These are phyloP conservation scores for Calidris pygmaea DNA, from an alignment of 2,113 vertebrate species.

Conservation along the genomic window DNA sequence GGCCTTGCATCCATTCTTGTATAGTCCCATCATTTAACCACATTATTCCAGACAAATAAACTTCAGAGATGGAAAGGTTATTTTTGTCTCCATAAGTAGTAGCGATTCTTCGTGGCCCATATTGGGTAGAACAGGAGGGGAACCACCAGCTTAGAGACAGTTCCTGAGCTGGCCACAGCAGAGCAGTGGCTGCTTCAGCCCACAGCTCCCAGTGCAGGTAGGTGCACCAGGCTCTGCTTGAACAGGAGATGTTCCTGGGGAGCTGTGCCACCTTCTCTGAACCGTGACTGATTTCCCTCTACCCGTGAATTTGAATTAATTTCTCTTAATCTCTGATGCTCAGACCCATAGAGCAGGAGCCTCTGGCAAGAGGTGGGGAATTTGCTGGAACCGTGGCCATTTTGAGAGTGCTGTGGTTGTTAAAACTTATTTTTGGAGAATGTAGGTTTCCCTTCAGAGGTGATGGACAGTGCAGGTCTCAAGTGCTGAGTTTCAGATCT, in stretches of 20 bases:
- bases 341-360: not conserved
- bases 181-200: not conserved
- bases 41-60: not conserved
- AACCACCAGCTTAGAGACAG: not conserved
- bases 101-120: not conserved
- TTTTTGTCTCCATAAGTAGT: not conserved
- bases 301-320: not conserved
- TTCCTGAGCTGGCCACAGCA: not conserved
- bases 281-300: not conserved
- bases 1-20: not conserved
- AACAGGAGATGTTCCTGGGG: not conserved
- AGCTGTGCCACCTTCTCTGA: not conserved
- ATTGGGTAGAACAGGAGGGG: not conserved
- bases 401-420: not conserved
- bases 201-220: not conserved
- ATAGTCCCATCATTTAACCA: not conserved
- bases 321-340: not conserved
- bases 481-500: not conserved
- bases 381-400: not conserved
- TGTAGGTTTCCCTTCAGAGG: not conserved
- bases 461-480: rapidly evolving
- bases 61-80: not conserved
- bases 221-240: not conserved
- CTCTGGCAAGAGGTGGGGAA: not conserved
- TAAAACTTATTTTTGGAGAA: not conserved